Percentiles rank a stretch among this genome's conserved stretches.
These are phyloP conservation scores for Kuschelorhynchus macadamiae DNA, from an alignment of 2,888 invertebrate species.

Conservation along the genomic window DNA sequence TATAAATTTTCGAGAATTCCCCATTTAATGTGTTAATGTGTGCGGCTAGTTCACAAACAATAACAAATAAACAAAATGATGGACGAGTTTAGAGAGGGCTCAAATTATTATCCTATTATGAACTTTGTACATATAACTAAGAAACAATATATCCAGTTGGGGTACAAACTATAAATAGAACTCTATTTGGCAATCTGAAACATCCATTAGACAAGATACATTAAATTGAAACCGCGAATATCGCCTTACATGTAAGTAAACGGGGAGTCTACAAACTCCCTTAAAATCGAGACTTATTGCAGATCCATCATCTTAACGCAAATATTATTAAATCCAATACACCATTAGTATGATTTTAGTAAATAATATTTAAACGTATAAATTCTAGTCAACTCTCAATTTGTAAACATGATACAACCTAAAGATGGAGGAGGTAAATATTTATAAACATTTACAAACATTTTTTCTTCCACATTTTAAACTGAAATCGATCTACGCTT, in stretches of 20 bases:
- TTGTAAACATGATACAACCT: not conserved
- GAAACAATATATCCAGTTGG: conserved; percentile 24
- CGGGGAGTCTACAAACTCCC: conserved; percentile 14
- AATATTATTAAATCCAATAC: no score
- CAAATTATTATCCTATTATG: not conserved
- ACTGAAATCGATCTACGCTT: no score
- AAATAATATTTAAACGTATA: no score
- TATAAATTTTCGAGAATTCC: no score
- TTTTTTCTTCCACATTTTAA: no score
- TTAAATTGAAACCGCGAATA: conserved; percentile 48
- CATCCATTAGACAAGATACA: conserved; percentile 49
- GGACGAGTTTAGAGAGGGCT: no score
- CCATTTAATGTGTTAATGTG: no score
- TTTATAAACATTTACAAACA: no score
- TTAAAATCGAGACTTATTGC: conserved; percentile 9
- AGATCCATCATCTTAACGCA: not conserved
- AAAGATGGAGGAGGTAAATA: no score
- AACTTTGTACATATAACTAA: not conserved
- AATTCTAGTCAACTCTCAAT: not conserved
- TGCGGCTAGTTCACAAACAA: no score
- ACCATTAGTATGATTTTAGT: not conserved
- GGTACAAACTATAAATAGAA: conserved; percentile 33
- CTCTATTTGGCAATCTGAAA: conserved; percentile 45
- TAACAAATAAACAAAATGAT: no score
- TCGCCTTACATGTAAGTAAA: conserved; percentile 46